Evolutionary conservation across 1,140 invertebrate genomes (phyloP).

Genomic region (Thaumetopoea pityocampa): DNA sequence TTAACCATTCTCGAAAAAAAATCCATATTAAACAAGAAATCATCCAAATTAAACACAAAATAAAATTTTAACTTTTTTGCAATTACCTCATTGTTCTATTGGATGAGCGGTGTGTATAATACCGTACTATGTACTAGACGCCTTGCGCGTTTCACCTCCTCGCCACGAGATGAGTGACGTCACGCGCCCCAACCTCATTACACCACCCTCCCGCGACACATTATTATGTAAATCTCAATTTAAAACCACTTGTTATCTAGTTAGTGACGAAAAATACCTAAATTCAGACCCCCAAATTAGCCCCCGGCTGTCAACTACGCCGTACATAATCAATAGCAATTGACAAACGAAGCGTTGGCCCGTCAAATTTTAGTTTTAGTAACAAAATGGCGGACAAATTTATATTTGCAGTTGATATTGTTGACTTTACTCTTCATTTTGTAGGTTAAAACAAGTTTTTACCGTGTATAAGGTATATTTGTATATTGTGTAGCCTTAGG

Average conservation of each 20-base stretch:
- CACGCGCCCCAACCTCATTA: slow-evolving; percentile 33
- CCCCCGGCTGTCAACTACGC: slow-evolving; percentile 55
- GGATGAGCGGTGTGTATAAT: too few relatives aligned
- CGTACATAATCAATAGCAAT: slow-evolving; percentile 66
- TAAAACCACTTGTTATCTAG: slow-evolving; percentile 75
- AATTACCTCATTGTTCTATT: too few relatives aligned
- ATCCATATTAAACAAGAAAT: too few relatives aligned
- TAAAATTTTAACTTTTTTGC: too few relatives aligned
- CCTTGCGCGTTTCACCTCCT: slow-evolving; percentile 2
- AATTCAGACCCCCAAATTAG: slow-evolving; percentile 51
- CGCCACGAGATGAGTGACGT: slow-evolving; percentile 17
- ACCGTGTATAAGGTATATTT: slow-evolving; percentile 9
- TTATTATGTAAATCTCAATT: slow-evolving; percentile 75
- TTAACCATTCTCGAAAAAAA: too few relatives aligned
- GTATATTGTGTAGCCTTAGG: slow-evolving; percentile 34
- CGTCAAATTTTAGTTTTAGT: slow-evolving; percentile 70
- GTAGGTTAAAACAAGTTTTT: too few relatives aligned
- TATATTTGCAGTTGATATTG: slow-evolving; percentile 10
- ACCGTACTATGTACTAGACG: slow-evolving; percentile 9
- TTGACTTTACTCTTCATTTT: background rate
- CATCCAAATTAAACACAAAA: too few relatives aligned
- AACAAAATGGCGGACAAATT: slow-evolving; percentile 49
- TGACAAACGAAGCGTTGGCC: slow-evolving; percentile 70
- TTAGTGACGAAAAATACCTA: slow-evolving; percentile 72
- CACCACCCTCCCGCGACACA: slow-evolving; percentile 27